Evolutionary conservation across 2,888 invertebrate genomes (phyloP), one percentile per base, ranked within the genome.

Genomic region (Nasonovia ribisnigri): DNA sequence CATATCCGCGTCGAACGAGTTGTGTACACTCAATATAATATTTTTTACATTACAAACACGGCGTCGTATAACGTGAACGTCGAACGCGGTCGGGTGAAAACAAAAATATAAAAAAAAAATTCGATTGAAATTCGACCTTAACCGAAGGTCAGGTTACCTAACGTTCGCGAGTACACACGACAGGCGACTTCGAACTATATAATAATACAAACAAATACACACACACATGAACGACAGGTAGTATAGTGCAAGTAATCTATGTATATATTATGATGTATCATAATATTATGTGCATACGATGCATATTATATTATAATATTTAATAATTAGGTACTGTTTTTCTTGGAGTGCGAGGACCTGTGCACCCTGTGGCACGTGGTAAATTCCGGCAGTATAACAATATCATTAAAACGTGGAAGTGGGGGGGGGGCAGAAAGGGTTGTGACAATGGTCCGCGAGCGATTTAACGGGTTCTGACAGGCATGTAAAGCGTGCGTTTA

Each of bases 401-500:
- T 36, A 77, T 36, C 24, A 77, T 77, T 8, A 36, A 36, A 42
- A 36, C 20, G 8, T 36, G 6, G 8, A 20, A 36, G 1, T 24
- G 6, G 1, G 26, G 6, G 8, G 6, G 20, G n/a, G 24, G 46
- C 57, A 26, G 60, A n/a, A 11, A 46, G 20, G 46, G 90, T 90
- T 46, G 13, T 20, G 20, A 16, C 8, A 20, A 77, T 6, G 20
- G 8, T 77, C 36, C 20, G 46, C n/a, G 43, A 29, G n/a, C n/a
- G n/a, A 60, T 90, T 90, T n/a, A 43, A 89, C 43, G 46, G 89
- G 42, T 89, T 67, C 60, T 90, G 90, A 90, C 90, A 90, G 24
- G 90, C 90, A 90, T 90, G 60, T 90, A 90, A 90, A 90, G 90
- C 60, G 90, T 90, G 20, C 89, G 67, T 90, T 67, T 67, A 67